These are phyloP conservation scores for Gallinago media DNA, from an alignment of 2,113 vertebrate genomes.

Conservation along the genomic window DNA sequence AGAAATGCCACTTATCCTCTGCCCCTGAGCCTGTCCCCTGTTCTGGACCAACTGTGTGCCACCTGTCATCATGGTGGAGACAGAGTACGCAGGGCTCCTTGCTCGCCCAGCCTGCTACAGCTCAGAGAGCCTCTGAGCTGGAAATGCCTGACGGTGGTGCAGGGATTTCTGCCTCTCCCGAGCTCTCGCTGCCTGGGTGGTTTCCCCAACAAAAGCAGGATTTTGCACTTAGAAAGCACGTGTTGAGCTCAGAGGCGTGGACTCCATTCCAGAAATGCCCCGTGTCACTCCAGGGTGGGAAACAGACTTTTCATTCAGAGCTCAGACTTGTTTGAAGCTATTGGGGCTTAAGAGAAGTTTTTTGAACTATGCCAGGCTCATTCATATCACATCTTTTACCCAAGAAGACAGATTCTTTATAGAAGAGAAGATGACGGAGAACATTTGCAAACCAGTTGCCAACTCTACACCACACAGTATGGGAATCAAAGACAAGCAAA, in stretches of 20 bases:
- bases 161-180: background rate
- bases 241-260: background rate
- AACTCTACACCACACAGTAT: background rate
- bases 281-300: background rate
- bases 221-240: fast-evolving
- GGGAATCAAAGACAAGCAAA: background rate
- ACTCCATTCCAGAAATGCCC: background rate
- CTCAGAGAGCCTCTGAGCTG: background rate
- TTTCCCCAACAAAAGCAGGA: fast-evolving
- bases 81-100: background rate
- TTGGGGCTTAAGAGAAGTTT: background rate
- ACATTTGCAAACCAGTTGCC: background rate
- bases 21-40: background rate
- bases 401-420: background rate
- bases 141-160: fast-evolving
- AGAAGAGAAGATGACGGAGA: background rate
- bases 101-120: background rate
- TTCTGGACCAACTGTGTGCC: background rate
- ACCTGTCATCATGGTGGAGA: background rate
- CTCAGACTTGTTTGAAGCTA: background rate
- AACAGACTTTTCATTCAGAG: background rate
- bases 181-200: background rate
- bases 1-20: background rate
- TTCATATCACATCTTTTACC: background rate
- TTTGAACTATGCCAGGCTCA: background rate